Evolutionary conservation across 1,140 invertebrate species (phyloP).

Genomic region (Brachionus paranguensis): DNA sequence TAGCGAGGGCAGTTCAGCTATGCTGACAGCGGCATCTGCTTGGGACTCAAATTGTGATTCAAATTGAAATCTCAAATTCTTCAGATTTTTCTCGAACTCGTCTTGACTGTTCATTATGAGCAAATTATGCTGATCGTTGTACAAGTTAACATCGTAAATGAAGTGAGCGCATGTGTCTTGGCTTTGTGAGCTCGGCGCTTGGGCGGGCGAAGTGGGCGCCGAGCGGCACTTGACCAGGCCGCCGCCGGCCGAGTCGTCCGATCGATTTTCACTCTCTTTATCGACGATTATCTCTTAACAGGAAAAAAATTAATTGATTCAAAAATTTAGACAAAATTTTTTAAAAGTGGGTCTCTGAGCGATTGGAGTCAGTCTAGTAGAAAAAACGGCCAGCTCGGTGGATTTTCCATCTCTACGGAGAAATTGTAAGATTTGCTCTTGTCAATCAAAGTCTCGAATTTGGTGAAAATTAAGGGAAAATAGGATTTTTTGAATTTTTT

Average conservation of each 20-base stretch:
- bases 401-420: too few relatives aligned
- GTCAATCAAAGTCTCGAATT: too few relatives aligned
- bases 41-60: background rate
- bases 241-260: background rate
- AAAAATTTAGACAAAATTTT: background rate
- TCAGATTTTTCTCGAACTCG: background rate
- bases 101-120: background rate
- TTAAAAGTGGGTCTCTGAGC: background rate
- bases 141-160: slow-evolving; percentile 27
- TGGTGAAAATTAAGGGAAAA: too few relatives aligned
- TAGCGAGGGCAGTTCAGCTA: background rate
- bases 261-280: background rate
- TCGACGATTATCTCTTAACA: background rate
- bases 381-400: background rate
- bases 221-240: background rate
- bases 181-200: too few relatives aligned
- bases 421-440: too few relatives aligned
- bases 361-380: background rate
- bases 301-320: background rate
- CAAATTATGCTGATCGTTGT: slow-evolving; percentile 28
- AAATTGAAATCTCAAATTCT: too few relatives aligned
- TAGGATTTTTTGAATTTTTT: too few relatives aligned
- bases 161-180: background rate
- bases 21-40: background rate
- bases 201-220: background rate